Percentiles rank a stretch among this genome's conserved stretches.
These are phyloP conservation scores for Neomorphus geoffroyi DNA, from an alignment of 2,797 vertebrate genomes.

Conservation along the genomic window DNA sequence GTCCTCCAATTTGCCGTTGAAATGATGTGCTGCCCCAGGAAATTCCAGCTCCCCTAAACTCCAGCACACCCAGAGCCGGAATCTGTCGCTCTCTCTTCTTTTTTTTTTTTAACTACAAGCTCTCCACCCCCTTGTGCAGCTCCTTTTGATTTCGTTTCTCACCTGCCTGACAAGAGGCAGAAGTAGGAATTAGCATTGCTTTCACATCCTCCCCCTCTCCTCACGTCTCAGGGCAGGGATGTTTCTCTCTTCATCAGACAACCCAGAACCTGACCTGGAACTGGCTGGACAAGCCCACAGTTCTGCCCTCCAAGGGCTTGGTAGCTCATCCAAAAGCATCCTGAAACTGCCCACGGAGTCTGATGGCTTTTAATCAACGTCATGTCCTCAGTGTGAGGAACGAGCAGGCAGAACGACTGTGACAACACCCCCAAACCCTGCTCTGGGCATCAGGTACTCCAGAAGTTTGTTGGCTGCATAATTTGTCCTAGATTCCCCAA, in stretches of 20 bases:
- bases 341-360: neutral
- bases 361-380: neutral
- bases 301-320: neutral
- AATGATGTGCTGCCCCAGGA: neutral
- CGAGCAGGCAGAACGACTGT: neutral
- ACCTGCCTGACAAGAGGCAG: constrained; percentile 26
- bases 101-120: neutral
- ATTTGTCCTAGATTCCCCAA: neutral
- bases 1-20: neutral
- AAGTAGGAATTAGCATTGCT: constrained; percentile 30
- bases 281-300: neutral
- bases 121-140: neutral
- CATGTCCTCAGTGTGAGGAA: neutral
- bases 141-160: neutral
- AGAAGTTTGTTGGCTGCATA: neutral
- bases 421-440: neutral
- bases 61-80: neutral
- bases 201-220: constrained; percentile 16
- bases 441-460: neutral
- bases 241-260: neutral
- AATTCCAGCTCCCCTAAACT: constrained; percentile 3
- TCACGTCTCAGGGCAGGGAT: neutral
- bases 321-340: neutral
- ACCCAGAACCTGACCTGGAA: neutral
- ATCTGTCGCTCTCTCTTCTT: neutral